Conservation (phyloP, 2,888 invertebrate species). For the Agonopterix heracliana region DNA sequence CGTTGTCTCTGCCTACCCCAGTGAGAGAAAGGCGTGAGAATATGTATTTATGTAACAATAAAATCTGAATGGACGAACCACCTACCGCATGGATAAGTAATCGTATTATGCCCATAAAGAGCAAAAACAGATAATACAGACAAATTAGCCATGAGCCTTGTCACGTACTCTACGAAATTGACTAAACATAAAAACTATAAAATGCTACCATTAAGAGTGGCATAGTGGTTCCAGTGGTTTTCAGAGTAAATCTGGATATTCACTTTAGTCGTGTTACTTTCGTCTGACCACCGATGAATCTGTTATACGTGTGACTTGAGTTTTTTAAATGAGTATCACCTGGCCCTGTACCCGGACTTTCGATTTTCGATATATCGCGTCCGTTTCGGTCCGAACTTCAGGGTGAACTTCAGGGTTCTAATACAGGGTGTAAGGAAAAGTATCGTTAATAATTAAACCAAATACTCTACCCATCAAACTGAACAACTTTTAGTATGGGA, state of each 20-base stretch:
- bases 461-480: no score
- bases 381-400: no score
- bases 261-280: slow-evolving; percentile 25
- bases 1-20: no score
- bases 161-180: slow-evolving; percentile 51
- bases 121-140: slow-evolving; percentile 44
- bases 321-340: slow-evolving; percentile 37
- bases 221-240: slow-evolving; percentile 18
- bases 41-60: no score
- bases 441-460: no score
- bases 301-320: slow-evolving; percentile 32
- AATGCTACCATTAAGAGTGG: slow-evolving; percentile 1
- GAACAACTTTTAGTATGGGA: no score
- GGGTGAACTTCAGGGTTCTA: no score
- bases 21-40: no score
- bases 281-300: slow-evolving; percentile 36
- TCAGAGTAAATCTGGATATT: slow-evolving; percentile 2
- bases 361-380: no score
- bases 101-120: slow-evolving; percentile 27
- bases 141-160: slow-evolving; percentile 51
- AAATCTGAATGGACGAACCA: slow-evolving; percentile 16
- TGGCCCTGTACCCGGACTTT: no score
- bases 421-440: no score
- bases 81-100: slow-evolving; percentile 59
- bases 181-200: slow-evolving; percentile 28